phyloP scores from a whole-genome alignment of 2,888 invertebrate species.

The Spicauda simplicius region DNA sequence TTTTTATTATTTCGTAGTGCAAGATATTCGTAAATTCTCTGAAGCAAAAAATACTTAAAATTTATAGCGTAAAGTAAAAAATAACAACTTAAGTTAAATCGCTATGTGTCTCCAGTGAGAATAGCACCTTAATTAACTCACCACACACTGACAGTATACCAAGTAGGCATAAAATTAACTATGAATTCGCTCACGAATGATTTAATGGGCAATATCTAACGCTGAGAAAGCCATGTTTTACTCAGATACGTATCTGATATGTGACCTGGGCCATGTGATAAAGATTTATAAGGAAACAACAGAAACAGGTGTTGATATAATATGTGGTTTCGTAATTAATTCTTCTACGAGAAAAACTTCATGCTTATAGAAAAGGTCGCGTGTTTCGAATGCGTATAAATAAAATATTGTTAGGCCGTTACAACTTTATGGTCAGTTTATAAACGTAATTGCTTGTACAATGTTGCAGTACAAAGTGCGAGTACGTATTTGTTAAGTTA shows the following conservation, averaged over 20 bases:
- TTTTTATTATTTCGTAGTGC: no score
- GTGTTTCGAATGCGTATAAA: constrained; percentile 12
- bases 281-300: constrained; percentile 18
- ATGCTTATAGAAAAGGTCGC: constrained; percentile 3
- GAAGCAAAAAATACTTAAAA: no score
- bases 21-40: no score
- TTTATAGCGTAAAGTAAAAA: no score
- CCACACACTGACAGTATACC: constrained; percentile 2
- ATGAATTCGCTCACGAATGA: constrained; percentile 30
- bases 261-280: neutral
- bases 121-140: neutral
- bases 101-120: neutral
- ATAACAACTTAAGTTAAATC: no score
- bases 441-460: neutral
- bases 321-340: neutral
- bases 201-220: constrained; percentile 39
- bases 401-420: constrained; percentile 12
- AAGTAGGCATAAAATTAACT: constrained; percentile 22
- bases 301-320: neutral
- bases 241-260: constrained; percentile 15
- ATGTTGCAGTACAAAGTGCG: neutral
- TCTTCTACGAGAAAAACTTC: neutral
- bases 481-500: neutral
- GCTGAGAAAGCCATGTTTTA: constrained; percentile 40
- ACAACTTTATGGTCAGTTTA: constrained; percentile 5